Conservation (phyloP, 1,140 invertebrate genomes). For the Dendrolimus kikuchii region DNA sequence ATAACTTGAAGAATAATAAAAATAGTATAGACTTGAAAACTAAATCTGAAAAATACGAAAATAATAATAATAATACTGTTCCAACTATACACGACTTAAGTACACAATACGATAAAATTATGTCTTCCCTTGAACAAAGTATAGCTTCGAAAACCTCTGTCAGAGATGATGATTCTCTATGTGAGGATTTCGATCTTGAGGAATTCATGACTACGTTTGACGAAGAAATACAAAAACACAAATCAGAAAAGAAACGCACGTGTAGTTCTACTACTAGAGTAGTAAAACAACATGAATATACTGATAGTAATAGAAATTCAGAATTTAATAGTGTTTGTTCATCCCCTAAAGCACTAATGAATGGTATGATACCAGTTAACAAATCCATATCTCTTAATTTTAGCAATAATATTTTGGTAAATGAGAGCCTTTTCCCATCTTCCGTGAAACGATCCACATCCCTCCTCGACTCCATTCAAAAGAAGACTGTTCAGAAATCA, state of each 20-base stretch:
- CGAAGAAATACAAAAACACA: conserved; percentile 62
- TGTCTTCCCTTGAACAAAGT: conserved; percentile 68
- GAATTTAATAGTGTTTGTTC: conserved; percentile 45
- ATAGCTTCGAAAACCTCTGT: conserved; percentile 62
- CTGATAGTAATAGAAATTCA: conserved; percentile 37
- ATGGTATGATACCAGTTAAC: conserved; percentile 62
- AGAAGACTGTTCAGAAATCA: conserved; percentile 40
- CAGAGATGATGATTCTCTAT: conserved; percentile 66
- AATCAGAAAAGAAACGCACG: conserved; percentile 49
- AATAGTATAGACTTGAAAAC: conserved; percentile 14
- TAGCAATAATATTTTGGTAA: conserved; percentile 66
- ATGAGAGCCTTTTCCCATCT: conserved; percentile 61
- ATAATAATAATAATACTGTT: conserved; percentile 39
- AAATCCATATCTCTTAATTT: conserved; percentile 71
- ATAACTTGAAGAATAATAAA: conserved; percentile 25
- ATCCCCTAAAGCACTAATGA: conserved; percentile 38
- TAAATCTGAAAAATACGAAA: conserved; percentile 35
- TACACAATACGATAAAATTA: conserved; percentile 67
- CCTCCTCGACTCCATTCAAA: conserved; percentile 65
- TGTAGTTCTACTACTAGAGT: conserved; percentile 63
- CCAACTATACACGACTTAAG: conserved; percentile 57
- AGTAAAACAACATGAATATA: conserved; percentile 46
- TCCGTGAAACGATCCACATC: conserved; percentile 68
- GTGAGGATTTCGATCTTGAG: conserved; percentile 68
- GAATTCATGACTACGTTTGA: conserved; percentile 70